Evolutionary conservation across 2,888 invertebrate genomes (phyloP).

Genomic region (Mylabris sibirica): DNA sequence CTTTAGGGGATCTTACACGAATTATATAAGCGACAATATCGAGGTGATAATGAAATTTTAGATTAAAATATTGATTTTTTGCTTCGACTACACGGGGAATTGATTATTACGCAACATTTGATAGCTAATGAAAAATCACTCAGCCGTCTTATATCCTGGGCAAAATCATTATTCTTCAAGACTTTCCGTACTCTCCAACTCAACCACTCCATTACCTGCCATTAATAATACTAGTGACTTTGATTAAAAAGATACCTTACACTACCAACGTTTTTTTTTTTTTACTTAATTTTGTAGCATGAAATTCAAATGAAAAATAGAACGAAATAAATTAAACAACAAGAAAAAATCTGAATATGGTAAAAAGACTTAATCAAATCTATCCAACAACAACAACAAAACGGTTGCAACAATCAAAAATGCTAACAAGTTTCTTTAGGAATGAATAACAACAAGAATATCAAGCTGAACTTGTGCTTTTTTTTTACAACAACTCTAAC

Average conservation of each 20-base stretch:
- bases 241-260: background rate
- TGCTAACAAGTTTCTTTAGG: background rate
- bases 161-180: constrained; percentile 5
- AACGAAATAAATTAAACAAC: background rate
- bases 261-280: background rate
- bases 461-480: too few species aligned
- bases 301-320: background rate
- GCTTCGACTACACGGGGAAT: background rate
- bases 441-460: too few species aligned
- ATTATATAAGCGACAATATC: background rate
- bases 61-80: background rate
- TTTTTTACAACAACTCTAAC: background rate
- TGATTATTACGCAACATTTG: background rate
- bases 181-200: background rate
- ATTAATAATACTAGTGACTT: background rate
- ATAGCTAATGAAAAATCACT: background rate
- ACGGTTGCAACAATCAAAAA: background rate
- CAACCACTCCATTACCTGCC: background rate
- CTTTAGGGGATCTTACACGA: background rate
- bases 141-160: background rate
- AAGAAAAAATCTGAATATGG: background rate
- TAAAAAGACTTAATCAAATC: background rate
- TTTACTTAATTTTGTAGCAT: background rate
- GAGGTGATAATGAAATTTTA: background rate
- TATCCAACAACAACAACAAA: too few species aligned